A percentile compares a stretch with the other conserved stretches of the same genome.
phyloP scores from a whole-genome alignment of 2,888 invertebrate species.

The Nemotelus pantherinus region DNA sequence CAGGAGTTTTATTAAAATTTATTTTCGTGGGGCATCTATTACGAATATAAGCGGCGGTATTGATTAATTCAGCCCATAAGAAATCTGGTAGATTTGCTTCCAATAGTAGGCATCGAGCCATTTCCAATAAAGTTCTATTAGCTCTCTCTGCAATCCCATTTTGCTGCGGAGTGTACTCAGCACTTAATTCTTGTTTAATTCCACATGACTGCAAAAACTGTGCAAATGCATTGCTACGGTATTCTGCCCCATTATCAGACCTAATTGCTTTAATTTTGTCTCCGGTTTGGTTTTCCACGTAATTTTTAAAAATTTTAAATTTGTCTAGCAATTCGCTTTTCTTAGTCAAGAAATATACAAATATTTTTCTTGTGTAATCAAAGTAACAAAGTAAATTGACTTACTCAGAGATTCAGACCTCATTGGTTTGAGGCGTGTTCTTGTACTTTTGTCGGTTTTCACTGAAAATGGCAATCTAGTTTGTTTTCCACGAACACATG shows the following conservation, averaged over 20 bases:
- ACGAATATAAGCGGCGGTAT: constrained; percentile 51
- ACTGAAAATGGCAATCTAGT: too few species aligned
- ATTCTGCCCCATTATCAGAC: too few species aligned
- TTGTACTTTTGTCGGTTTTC: neutral
- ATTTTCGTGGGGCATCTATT: constrained; percentile 41
- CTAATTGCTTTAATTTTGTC: constrained; percentile 41
- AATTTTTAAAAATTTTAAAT: neutral
- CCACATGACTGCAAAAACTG: too few species aligned
- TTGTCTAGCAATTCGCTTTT: neutral
- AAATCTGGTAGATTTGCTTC: constrained; percentile 51
- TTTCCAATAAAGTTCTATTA: constrained; percentile 53
- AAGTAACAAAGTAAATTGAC: neutral
- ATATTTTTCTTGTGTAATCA: neutral
- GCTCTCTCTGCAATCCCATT: constrained; percentile 53
- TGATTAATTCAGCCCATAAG: constrained; percentile 56
- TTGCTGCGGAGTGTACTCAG: too few species aligned
- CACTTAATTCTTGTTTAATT: too few species aligned
- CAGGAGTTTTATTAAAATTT: neutral
- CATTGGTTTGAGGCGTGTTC: too few species aligned
- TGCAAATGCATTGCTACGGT: too few species aligned
- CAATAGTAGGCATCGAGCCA: constrained; percentile 53
- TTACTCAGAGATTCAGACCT: too few species aligned
- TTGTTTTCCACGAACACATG: too few species aligned
- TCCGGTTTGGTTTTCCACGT: neutral
- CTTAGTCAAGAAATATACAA: neutral